Percentiles rank a stretch among this genome's conserved stretches.
These are phyloP conservation scores for Lordiphosa fenestrarum DNA, from an alignment of 2,888 invertebrate species.

Conservation along the genomic window DNA sequence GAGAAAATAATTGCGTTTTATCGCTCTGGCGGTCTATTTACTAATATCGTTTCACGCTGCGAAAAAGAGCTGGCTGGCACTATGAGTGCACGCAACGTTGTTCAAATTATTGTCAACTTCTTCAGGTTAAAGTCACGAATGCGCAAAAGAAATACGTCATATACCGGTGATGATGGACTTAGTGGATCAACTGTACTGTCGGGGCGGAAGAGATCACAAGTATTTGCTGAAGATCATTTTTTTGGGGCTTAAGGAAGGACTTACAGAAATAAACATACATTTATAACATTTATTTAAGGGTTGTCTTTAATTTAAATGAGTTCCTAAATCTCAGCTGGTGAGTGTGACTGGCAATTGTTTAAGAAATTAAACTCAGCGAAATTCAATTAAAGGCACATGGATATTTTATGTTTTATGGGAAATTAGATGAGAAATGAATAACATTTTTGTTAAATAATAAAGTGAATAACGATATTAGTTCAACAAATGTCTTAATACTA, in stretches of 20 bases:
- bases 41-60: constrained; percentile 47
- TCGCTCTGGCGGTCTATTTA: constrained; percentile 54
- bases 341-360: too few relatives aligned
- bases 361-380: too few relatives aligned
- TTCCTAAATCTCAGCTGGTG: too few relatives aligned
- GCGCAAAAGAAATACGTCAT: constrained; percentile 14
- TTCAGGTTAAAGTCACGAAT: constrained; percentile 25
- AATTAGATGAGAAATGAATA: too few relatives aligned
- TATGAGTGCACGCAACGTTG: constrained; percentile 33
- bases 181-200: constrained; percentile 6
- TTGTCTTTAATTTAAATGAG: too few relatives aligned
- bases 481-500: too few relatives aligned
- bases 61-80: constrained; percentile 35
- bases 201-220: not conserved
- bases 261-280: not conserved
- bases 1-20: constrained; percentile 57
- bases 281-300: too few relatives aligned
- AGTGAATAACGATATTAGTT: too few relatives aligned
- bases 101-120: constrained; percentile 38
- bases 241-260: constrained; percentile 21
- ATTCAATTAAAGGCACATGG: too few relatives aligned
- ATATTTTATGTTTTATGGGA: too few relatives aligned
- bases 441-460: too few relatives aligned
- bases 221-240: constrained; percentile 18
- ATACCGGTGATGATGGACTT: not conserved